Base-by-base conservation (phyloP, 2,888 invertebrate species). In the Laothoe populi region DNA sequence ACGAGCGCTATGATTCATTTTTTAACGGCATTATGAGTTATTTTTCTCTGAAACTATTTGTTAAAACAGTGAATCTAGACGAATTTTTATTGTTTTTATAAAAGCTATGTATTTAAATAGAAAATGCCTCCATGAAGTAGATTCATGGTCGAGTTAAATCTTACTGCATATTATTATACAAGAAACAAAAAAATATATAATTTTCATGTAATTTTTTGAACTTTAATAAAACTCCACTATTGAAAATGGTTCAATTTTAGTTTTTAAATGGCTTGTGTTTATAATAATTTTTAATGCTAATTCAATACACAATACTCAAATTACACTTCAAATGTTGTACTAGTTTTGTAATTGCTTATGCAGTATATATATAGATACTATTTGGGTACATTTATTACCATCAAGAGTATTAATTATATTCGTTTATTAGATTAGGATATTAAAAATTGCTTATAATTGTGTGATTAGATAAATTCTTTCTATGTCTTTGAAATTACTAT, bases 371-470 rank as follows among this genome's bases (percentile, higher is more conserved):
- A 19, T 31, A 11, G 19, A 16, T 44, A 4, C 31, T 19, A 19
- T 53, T 53, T 35, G 31, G 24, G 8, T 19, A 53, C 35, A 53
- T 53, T 53, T 35, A 53, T 35, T 53, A 53, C 31, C 49, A 31
- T 38, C 16, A 19, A 11, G 24, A 42, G 44, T 44, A 44, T 42
- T 42, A 59, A 38, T 24, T 16, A 16, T 26, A n/a, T 45, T n/a
- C 23, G 26, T 42, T 10, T 53, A 35, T 35, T 53, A 53, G 31
- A 35, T 35, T 53, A 53, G 4, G 53, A 53, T 35, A 31, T 7
- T 24, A 46, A 53, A 26, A 16, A n/a, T 8, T 16, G 11, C 31
- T 46, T 46, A 24, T 23, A 46, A 46, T 24, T 4, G 8, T 24
- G 26, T 48, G 13, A 11, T 10, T 53, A 53, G 16, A 11, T 35